phyloP scores from a whole-genome alignment of 2,797 vertebrate genomes.

The Acipenser oxyrinchus region DNA sequence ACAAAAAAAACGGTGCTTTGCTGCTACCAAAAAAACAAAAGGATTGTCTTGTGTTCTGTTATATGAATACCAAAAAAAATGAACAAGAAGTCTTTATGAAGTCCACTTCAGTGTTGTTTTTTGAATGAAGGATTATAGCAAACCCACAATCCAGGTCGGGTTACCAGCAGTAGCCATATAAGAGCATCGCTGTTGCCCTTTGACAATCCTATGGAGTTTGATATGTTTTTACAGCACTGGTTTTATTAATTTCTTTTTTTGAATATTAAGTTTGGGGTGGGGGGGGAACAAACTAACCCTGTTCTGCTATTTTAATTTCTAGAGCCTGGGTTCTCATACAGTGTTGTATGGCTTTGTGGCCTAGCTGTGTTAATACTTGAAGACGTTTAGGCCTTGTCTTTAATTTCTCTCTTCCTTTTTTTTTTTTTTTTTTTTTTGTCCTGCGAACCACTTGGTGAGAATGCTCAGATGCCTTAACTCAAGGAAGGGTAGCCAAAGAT shows the following conservation, averaged over 20 bases:
- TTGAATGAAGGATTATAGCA: conserved; percentile 68
- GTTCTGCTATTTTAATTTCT: conserved; percentile 52
- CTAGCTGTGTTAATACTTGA: conserved; percentile 61
- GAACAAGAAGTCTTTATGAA: conserved; percentile 55
- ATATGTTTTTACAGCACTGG: conserved; percentile 77
- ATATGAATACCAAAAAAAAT: conserved; percentile 51
- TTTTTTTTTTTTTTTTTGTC: conserved; percentile 16
- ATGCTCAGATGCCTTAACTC: conserved; percentile 37
- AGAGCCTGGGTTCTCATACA: conserved; percentile 56
- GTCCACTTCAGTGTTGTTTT: conserved; percentile 59
- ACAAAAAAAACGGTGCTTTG: conserved; percentile 61
- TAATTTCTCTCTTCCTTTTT: conserved; percentile 38
- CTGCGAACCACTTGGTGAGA: conserved; percentile 39
- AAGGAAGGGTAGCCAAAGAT: not conserved
- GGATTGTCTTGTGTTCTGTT: conserved; percentile 42
- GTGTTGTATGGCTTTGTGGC: conserved; percentile 52
- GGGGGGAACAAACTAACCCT: conserved; percentile 61
- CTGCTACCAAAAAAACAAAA: conserved; percentile 66
- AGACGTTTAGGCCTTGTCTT: conserved; percentile 46
- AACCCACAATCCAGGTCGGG: conserved; percentile 55
- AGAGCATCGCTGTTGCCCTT: conserved; percentile 41
- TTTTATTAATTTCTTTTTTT: conserved; percentile 72
- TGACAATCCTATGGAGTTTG: conserved; percentile 60
- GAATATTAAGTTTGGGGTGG: conserved; percentile 63
- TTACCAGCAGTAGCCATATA: conserved; percentile 55